Conservation (phyloP, 1,140 invertebrate species). For the Trialeurodes vaporariorum region DNA sequence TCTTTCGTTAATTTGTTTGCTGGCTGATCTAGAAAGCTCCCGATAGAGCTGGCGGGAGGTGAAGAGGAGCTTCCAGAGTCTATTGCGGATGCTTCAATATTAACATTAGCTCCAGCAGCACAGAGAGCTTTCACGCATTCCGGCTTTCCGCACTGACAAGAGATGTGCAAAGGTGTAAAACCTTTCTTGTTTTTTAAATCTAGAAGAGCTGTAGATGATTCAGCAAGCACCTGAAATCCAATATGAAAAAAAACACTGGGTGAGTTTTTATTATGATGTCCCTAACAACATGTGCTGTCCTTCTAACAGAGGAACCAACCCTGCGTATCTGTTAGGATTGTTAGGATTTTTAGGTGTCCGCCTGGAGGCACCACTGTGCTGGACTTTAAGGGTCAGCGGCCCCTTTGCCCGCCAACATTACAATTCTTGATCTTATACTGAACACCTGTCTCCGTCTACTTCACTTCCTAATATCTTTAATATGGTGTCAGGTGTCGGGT, state of each 20-base stretch:
- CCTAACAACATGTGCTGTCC: no score
- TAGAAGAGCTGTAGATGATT: constrained; percentile 36
- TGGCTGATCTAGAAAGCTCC: background rate
- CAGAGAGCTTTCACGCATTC: constrained; percentile 77
- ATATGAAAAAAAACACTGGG: constrained; percentile 2
- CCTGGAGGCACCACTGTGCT: no score
- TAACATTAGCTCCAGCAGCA: constrained; percentile 71
- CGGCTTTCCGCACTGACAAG: constrained; percentile 68
- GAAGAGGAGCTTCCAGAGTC: background rate
- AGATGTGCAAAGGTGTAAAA: constrained; percentile 73
- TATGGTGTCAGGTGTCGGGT: no score
- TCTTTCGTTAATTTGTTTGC: background rate
- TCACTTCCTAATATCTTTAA: no score
- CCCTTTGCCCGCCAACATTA: no score
- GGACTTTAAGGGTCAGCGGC: no score
- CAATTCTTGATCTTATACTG: no score
- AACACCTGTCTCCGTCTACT: no score
- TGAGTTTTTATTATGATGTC: no score
- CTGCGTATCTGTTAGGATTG: no score
- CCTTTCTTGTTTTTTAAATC: constrained; percentile 69
- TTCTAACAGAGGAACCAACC: no score
- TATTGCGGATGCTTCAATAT: constrained; percentile 38
- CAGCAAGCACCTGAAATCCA: constrained; percentile 17
- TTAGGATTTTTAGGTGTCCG: no score
- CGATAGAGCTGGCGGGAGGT: background rate